These are phyloP conservation scores for Propithecus perrieri DNA, from an alignment of 2,797 vertebrate genomes.

Conservation along the genomic window DNA sequence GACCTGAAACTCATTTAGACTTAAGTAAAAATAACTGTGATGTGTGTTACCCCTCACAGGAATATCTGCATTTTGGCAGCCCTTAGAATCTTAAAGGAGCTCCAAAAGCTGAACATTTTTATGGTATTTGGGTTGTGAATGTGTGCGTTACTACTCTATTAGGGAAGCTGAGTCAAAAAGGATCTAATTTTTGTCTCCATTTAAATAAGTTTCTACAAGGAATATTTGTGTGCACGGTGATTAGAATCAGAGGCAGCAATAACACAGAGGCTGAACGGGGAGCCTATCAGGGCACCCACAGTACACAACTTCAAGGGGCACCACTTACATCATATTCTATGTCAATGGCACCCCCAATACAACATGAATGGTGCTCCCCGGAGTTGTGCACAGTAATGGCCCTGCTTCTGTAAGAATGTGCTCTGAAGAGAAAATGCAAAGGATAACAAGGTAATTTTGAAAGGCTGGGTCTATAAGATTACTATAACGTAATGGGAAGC, in stretches of 20 bases:
- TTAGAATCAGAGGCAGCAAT: neutral
- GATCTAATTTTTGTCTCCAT: neutral
- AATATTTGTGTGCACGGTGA: neutral
- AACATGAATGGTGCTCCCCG: neutral
- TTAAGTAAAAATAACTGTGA: constrained; percentile 44
- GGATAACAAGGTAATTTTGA: neutral
- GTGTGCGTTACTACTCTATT: neutral
- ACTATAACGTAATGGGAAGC: neutral
- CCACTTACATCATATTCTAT: neutral
- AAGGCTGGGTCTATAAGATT: neutral
- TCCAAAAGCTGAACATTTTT: neutral
- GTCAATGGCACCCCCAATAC: neutral
- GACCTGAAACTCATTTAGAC: neutral
- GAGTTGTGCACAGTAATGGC: neutral
- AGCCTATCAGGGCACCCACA: neutral
- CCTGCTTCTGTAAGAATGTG: neutral
- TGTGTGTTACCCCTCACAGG: neutral
- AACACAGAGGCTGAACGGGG: neutral
- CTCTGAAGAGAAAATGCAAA: neutral
- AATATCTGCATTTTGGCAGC: neutral
- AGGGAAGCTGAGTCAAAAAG: neutral
- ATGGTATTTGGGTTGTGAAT: neutral
- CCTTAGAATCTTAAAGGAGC: neutral
- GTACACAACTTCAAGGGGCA: neutral
- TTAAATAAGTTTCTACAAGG: neutral